Base-by-base conservation (phyloP, 2,888 invertebrate genomes). In the Erebia ligea region DNA sequence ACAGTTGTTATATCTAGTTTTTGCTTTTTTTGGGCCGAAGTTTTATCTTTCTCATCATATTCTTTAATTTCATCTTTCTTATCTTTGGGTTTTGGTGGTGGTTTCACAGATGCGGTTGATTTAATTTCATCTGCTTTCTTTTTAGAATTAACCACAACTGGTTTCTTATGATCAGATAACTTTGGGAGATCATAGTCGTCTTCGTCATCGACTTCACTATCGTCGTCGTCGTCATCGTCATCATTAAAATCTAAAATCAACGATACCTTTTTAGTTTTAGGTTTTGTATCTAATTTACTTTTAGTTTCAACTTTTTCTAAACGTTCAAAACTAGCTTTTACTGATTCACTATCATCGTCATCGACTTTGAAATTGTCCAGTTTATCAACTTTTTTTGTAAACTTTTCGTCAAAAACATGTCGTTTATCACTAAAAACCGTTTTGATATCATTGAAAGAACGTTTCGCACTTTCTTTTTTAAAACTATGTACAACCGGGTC, bases 381-480 rank as follows among this genome's bases (percentile, higher is more conserved):
- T 13, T 45, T 34, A 11, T 70, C 69, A 61, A 68, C 66, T 50
- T 83, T 85, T 66, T 83, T 83, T 52, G 76, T 59, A 73, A 75
- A 76, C 76, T 86, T 89, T 70, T 84, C 84, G 69, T 79, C 83
- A 25, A 81, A 76, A 65, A 79, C 73, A 71, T 84, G 79, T 77
- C 85, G 84, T 75, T 88, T 91, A 64, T 88, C 89, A 19, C 83
- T 81, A 58, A 84, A 82, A 62, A 79, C 76, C 76, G 84, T 87
- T 70, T 89, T 92, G 64, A 87, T 74, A 70, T 87, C 88, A 48
- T 87, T 89, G 71, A 80, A 77, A 69, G 79, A 79, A 77, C 83
- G 83, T 79, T 86, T 89, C 69, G 80, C 88, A 90, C 86, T 90
- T 79, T 88, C 88, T 70, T 81, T 82, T 86, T 89, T 91, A 81